Conservation (phyloP, 2,113 vertebrate species). For the Narcine bancroftii region DNA sequence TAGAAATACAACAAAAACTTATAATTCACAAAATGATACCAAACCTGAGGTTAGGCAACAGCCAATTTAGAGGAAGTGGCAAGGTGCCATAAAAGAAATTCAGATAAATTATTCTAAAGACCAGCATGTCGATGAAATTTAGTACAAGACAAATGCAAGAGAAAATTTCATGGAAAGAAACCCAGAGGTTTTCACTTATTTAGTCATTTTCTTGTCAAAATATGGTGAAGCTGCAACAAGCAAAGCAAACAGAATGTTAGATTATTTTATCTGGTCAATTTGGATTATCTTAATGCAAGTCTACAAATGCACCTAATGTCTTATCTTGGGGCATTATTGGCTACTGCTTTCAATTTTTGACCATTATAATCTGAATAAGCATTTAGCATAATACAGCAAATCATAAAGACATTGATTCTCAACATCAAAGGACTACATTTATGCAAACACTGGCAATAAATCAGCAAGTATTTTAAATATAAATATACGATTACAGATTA, state of each 20-base stretch:
- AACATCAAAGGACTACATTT: background rate
- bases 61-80: background rate
- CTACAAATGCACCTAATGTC: background rate
- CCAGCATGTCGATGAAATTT: background rate
- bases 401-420: background rate
- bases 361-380: no score
- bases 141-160: background rate
- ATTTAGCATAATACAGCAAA: background rate
- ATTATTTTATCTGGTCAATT: background rate
- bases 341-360: background rate
- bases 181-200: background rate
- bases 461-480: background rate
- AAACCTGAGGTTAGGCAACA: background rate
- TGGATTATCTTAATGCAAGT: background rate
- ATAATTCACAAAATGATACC: background rate
- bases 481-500: background rate
- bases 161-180: background rate
- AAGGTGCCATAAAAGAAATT: background rate
- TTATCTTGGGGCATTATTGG: background rate
- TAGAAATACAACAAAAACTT: background rate
- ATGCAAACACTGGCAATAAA: background rate
- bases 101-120: background rate
- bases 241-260: background rate
- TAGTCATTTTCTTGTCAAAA: background rate
- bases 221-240: background rate